Evolutionary conservation across 2,888 invertebrate species (phyloP), one percentile per base, ranked within the genome.

Genomic region (Baronia brevicornis): DNA sequence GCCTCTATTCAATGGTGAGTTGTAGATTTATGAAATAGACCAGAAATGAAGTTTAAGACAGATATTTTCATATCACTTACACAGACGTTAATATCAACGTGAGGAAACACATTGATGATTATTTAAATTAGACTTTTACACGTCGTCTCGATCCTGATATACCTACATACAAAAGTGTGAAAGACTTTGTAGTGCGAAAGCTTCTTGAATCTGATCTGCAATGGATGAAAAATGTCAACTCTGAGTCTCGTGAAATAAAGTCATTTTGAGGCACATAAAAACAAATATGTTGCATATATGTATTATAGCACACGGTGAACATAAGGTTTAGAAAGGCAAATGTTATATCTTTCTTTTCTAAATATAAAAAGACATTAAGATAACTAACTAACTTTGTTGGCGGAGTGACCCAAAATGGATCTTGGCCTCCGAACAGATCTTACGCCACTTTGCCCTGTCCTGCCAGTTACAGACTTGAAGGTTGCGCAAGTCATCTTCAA

Each of bases 81-180:
- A n/a, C n/a, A n/a, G n/a, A n/a, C n/a, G n/a, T n/a, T n/a, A n/a
- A n/a, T n/a, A n/a, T n/a, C 10, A 2, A 42, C 42, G 0, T 68
- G 69, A 40, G 66, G 25, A n/a, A 55, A n/a, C 39, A 43, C 18
- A 52, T 53, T 27, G 72, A 71, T 18, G 41, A 57, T 20, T 74
- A 60, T 45, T 74, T 64, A 50, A 71, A 74, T 44, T 68, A 61
- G 65, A 74, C 73, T 3, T 60, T 67, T 31, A 74, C 73, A 1
- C 65, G 65, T 36, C 56, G 64, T 30, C 44, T 75, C 0, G 65
- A 72, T 36, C 74, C 73, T 0, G 66, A 73, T 41, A 25, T 72
- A n/a, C n/a, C n/a, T n/a, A n/a, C n/a, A n/a, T n/a, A n/a, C n/a
- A n/a, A n/a, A n/a, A n/a, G 33, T 48, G 4, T 71, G 66, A 55